Evolutionary conservation across 2,888 invertebrate species (phyloP).

Genomic region (Odontothrips loti): DNA sequence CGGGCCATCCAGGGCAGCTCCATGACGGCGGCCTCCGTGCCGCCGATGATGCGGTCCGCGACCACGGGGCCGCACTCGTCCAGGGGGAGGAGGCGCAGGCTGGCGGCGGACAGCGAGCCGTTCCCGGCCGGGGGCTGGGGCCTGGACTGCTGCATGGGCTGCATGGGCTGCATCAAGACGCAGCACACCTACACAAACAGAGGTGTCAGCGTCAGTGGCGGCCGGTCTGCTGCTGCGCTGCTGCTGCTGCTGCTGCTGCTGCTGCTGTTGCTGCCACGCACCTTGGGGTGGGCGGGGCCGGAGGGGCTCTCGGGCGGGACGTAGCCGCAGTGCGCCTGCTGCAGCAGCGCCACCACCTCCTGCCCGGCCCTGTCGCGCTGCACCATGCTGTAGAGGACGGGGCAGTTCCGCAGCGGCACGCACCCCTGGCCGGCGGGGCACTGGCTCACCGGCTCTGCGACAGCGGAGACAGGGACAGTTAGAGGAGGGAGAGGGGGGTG

Average conservation of each 20-base stretch:
- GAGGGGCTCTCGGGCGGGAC: too few relatives aligned
- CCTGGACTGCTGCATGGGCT: not conserved
- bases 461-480: not conserved
- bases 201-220: too few relatives aligned
- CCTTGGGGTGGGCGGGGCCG: not conserved
- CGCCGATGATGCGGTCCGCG: slow-evolving; percentile 39
- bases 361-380: not conserved
- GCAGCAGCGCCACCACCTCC: not conserved
- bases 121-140: not conserved
- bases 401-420: not conserved
- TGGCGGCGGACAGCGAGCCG: slow-evolving; percentile 14
- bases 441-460: not conserved
- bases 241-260: too few relatives aligned
- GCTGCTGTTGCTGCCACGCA: not conserved
- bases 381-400: not conserved
- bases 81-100: slow-evolving; percentile 34
- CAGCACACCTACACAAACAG: not conserved
- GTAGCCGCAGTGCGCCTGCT: slow-evolving; percentile 17
- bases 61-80: slow-evolving; percentile 35
- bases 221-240: too few relatives aligned
- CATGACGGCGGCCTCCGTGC: slow-evolving; percentile 34
- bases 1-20: slow-evolving; percentile 34
- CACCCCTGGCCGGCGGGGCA: not conserved
- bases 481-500: not conserved
- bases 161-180: not conserved